Conservation (phyloP, 2,797 vertebrate species). For the Enteromius unitaeniatus region DNA sequence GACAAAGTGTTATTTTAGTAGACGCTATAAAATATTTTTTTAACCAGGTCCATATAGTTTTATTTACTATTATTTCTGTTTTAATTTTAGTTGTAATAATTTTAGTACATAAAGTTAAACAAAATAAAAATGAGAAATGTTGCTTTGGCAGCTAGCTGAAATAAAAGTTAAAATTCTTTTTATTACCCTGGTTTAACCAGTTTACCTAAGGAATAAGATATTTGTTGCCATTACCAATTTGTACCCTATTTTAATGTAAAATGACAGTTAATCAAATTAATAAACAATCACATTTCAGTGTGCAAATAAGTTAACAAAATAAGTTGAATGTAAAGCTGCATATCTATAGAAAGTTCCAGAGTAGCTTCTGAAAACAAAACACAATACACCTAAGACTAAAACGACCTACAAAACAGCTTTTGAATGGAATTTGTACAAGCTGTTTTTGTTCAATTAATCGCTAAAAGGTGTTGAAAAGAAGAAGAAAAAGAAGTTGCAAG, state of each 20-base stretch:
- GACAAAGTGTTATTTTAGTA: not conserved
- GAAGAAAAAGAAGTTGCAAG: not conserved
- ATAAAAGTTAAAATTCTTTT: not conserved
- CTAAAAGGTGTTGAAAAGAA: slow-evolving; percentile 11
- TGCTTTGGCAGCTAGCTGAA: not conserved
- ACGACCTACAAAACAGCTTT: not conserved
- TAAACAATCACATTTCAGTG: not conserved
- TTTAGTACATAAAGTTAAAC: not conserved
- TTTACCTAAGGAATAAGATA: not conserved
- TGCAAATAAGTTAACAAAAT: not conserved
- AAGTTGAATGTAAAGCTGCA: not conserved
- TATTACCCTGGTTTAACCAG: not conserved
- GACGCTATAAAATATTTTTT: no score
- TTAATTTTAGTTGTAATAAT: not conserved
- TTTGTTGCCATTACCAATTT: not conserved
- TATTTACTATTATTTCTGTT: no score
- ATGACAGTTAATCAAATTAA: not conserved
- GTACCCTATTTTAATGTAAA: not conserved
- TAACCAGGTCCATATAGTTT: no score
- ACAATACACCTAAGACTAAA: not conserved
- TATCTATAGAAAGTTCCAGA: not conserved
- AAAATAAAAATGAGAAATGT: not conserved
- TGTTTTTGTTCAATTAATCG: slow-evolving; percentile 11
- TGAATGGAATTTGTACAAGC: not conserved
- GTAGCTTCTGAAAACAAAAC: not conserved